Conservation (phyloP, 2,888 invertebrate species). For the Diadegma fenestrale region DNA sequence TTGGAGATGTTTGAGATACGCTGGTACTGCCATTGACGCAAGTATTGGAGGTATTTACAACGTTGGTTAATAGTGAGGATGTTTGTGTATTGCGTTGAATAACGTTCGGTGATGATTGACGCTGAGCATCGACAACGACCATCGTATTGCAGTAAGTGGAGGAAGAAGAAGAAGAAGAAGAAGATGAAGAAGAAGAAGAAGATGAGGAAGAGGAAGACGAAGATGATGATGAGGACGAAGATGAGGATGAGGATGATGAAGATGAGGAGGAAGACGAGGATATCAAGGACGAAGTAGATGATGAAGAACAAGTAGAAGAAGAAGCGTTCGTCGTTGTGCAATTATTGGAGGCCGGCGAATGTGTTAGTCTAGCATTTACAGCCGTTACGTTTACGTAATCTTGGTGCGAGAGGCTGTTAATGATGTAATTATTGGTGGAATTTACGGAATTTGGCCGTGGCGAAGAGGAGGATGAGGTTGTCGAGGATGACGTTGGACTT, state of each 20-base stretch:
- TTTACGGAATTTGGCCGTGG: constrained; percentile 82
- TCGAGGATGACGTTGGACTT: constrained; percentile 81
- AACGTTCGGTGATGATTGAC: constrained; percentile 79
- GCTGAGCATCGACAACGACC: constrained; percentile 81
- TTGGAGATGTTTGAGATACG: constrained; percentile 77
- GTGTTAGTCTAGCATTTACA: constrained; percentile 80
- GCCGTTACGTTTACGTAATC: constrained; percentile 74
- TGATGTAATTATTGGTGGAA: constrained; percentile 78
- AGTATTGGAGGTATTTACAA: constrained; percentile 70
- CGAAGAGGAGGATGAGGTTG: constrained; percentile 81
- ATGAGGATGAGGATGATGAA: constrained; percentile 62
- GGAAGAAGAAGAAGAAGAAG: constrained; percentile 39
- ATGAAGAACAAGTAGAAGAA: constrained; percentile 42
- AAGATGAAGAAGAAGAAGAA: constrained; percentile 45
- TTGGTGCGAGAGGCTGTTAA: constrained; percentile 81
- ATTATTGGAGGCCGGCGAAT: constrained; percentile 76
- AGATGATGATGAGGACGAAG: constrained; percentile 53
- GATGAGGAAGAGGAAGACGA: constrained; percentile 62
- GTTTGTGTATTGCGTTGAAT: constrained; percentile 76
- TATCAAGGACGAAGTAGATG: constrained; percentile 31
- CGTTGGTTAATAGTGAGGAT: constrained; percentile 77
- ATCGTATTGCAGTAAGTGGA: constrained; percentile 76
- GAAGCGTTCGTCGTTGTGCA: constrained; percentile 75
- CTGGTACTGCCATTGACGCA: constrained; percentile 59
- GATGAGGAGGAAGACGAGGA: constrained; percentile 68